Conservation (phyloP, 1,140 invertebrate species). For the Zaprionus vittiger region DNA sequence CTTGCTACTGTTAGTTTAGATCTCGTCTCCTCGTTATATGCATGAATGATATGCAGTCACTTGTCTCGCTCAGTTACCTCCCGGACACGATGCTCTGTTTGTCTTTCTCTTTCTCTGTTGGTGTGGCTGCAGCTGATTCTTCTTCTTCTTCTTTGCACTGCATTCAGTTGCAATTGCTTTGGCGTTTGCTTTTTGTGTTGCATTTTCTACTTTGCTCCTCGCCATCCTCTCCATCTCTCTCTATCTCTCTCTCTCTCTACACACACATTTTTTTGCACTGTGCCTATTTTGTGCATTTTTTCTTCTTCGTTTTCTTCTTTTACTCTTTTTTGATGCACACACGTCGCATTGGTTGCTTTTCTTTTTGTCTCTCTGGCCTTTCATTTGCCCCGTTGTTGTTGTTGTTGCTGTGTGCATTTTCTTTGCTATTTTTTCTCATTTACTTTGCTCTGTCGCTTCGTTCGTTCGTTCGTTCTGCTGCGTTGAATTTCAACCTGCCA, state of each 20-base stretch:
- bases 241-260: constrained; percentile 6
- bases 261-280: constrained; percentile 63
- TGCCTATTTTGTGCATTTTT: constrained; percentile 66
- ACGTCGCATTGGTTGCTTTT: constrained; percentile 51
- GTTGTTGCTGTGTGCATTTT: constrained; percentile 62
- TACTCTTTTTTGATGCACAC: constrained; percentile 41
- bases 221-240: not conserved
- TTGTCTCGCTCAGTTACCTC: constrained; percentile 21
- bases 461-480: constrained; percentile 65
- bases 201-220: constrained; percentile 59
- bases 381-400: constrained; percentile 36
- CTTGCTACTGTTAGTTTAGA: not conserved
- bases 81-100: constrained; percentile 3
- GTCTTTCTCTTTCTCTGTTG: constrained; percentile 2
- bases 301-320: constrained; percentile 18
- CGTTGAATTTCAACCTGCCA: constrained; percentile 81
- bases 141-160: constrained; percentile 30
- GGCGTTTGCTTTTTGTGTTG: constrained; percentile 60
- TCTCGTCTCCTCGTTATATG: not conserved
- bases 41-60: constrained; percentile 23
- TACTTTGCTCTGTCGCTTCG: constrained; percentile 70
- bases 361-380: constrained; percentile 48
- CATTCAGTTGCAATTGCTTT: constrained; percentile 56
- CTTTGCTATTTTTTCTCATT: constrained; percentile 69
- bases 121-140: constrained; percentile 29